Conservation (phyloP, 2,113 vertebrate species). For the Rhineura floridana region DNA sequence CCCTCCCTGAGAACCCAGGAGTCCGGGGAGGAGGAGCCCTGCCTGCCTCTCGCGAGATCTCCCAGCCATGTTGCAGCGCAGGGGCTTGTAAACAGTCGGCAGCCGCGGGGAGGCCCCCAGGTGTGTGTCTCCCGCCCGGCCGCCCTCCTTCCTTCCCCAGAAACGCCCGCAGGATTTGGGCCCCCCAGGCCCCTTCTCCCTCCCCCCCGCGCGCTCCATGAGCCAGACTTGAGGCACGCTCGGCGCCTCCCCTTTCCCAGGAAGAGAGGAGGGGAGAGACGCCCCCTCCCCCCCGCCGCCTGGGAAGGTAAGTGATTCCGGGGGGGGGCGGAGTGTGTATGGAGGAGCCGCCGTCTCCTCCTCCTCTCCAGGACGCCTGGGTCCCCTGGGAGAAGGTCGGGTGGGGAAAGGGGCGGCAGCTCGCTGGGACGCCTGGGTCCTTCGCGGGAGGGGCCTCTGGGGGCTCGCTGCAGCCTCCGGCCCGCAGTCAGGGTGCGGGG, state of each 20-base stretch:
- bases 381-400: neutral
- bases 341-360: rapidly evolving
- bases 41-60: constrained; percentile 18
- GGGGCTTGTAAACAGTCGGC: constrained; percentile 9
- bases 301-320: neutral
- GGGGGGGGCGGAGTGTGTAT: no score
- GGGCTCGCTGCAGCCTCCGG: no score
- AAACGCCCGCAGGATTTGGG: no score
- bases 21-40: neutral
- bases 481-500: no score
- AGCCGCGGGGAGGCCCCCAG: no score
- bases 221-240: no score
- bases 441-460: neutral
- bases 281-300: neutral
- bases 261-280: no score
- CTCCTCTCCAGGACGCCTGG: neutral
- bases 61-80: neutral
- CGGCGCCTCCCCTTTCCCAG: no score
- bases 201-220: neutral
- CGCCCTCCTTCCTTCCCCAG: no score
- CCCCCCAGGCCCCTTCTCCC: no score
- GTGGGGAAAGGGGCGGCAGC: neutral
- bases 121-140: neutral
- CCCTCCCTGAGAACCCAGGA: neutral
- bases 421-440: no score